Evolutionary conservation across 2,888 invertebrate species (phyloP), one percentile per base, ranked within the genome.

Genomic region (Lordiphosa andalusiaca): DNA sequence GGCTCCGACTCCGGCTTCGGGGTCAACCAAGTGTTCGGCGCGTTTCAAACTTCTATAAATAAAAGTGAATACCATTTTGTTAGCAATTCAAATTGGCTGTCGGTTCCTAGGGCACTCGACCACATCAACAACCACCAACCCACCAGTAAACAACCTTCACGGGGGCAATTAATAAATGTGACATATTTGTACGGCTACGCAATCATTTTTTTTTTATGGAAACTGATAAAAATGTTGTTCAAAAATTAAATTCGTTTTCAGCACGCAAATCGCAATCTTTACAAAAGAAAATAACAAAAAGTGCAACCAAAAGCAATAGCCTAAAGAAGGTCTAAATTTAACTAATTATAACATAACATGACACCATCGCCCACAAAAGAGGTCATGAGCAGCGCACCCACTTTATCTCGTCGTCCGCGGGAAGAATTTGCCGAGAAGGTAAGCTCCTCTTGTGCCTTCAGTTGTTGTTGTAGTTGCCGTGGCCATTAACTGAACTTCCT

Each of bases 341-440:
- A 73, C 47, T 50, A 69, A 69, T 44, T 35, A 58, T 53, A 51
- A 40, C 19, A 39, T 53, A 58, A 35, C 13, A 85, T 81, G 84
- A 84, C 85, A 78, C 84, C 84, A 66, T 88, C 88, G 65, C 89
- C 89, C 54, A 88, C 88, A 54, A 88, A 88, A 80, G 88, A 88
- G 49, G 86, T 84, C 59, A 77, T 72, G 75, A 81, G 64, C 53
- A 78, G 74, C 52, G 76, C 76, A 53, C 84, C 69, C 69, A 84
- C 88, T 33, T 70, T 86, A 62, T 88, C 88, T 21, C 84, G 88
- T 37, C 87, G 88, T n/a, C 83, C 89, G 35, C 89, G 88, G 23
- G 88, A 88, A 64, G 88, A 88, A 54, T 88, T 88, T 53, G 84
- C 89, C n/a, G 88, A 88, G 58, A 87, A 87, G 86, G 88, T 88